A percentile compares a stretch with the other conserved stretches of the same genome.
Conservation (phyloP, 2,113 vertebrate genomes). For the Coreoperca whiteheadi region DNA sequence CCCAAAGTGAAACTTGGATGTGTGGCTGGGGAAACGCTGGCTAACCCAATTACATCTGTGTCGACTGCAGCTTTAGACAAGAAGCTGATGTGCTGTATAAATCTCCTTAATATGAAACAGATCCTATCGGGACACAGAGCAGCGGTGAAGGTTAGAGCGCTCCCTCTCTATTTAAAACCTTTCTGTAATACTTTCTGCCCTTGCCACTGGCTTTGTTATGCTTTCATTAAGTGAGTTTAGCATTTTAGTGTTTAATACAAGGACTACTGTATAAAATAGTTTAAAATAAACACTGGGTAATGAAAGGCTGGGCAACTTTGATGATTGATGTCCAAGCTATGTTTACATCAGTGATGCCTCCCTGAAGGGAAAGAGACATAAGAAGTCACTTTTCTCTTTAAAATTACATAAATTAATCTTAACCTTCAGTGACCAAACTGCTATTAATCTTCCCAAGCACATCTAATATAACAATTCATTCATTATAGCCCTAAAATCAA, state of each 20-base stretch:
- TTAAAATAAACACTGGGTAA: neutral
- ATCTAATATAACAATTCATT: neutral
- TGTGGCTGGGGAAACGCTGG: constrained; percentile 34
- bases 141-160: constrained; percentile 35
- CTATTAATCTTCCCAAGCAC: neutral
- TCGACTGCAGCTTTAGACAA: constrained; percentile 16
- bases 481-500: neutral
- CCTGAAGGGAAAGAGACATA: neutral
- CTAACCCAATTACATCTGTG: constrained; percentile 39
- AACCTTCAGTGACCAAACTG: neutral
- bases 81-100: constrained; percentile 32
- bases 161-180: constrained; percentile 72
- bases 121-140: constrained; percentile 37
- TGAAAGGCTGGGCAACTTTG: neutral
- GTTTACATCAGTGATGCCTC: neutral
- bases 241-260: neutral
- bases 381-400: neutral
- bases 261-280: neutral
- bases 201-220: constrained; percentile 31
- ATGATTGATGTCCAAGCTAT: neutral
- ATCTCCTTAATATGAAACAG: constrained; percentile 49
- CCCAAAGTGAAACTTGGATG: constrained; percentile 15
- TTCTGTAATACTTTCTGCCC: constrained; percentile 18
- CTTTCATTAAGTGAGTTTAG: constrained; percentile 34
- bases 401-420: neutral